Evolutionary conservation across 2,113 vertebrate species (phyloP).

Genomic region (Noturus placidus): DNA sequence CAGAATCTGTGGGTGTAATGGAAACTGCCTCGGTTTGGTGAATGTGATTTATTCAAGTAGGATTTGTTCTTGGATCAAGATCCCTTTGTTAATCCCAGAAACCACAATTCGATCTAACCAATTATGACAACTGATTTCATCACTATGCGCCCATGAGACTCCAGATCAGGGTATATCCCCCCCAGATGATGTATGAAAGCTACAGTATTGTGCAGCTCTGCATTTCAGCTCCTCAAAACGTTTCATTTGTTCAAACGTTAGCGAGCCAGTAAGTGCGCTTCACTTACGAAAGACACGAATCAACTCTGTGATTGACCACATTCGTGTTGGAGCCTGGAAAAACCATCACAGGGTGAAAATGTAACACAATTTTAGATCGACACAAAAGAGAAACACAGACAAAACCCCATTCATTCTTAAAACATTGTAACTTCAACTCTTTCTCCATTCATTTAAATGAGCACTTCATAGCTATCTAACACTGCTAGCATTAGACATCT

Average conservation of each 20-base stretch:
- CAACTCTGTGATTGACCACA: neutral
- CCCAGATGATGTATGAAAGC: neutral
- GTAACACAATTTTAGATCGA: too few species aligned
- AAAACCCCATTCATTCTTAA: neutral
- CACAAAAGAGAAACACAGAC: too few species aligned
- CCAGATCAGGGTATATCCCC: neutral
- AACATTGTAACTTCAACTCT: neutral
- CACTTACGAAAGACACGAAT: neutral
- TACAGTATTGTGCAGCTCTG: neutral
- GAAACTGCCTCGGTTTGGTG: neutral
- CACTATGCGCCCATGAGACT: neutral
- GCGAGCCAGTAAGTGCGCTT: neutral
- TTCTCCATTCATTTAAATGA: neutral
- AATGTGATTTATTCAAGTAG: neutral
- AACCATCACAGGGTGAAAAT: neutral
- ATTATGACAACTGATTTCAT: slow-evolving; percentile 1
- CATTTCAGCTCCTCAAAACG: neutral
- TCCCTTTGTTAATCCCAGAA: neutral
- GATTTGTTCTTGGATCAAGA: slow-evolving; percentile 1
- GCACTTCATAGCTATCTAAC: neutral
- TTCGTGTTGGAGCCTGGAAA: neutral
- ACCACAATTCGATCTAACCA: neutral
- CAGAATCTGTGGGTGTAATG: neutral
- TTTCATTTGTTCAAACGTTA: neutral
- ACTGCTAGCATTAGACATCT: neutral